phyloP scores from a whole-genome alignment of 2,113 vertebrate genomes.

The Leucopsar rothschildi region DNA sequence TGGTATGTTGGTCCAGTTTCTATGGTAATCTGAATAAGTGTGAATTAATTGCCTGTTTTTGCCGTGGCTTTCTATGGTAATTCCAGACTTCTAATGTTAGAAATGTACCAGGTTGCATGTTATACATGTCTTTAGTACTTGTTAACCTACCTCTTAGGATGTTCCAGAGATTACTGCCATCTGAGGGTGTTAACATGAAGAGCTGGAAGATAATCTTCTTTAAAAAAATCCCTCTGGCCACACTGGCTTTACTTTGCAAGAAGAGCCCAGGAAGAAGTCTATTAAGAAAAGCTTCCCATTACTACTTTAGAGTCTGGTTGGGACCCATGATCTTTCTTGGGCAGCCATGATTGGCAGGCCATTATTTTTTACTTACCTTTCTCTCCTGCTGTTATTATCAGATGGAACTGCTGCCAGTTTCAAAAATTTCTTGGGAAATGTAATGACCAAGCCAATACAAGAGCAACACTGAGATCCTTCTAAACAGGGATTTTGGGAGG shows the following conservation, averaged over 20 bases:
- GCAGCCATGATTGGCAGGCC: neutral
- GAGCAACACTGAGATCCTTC: neutral
- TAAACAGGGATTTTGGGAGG: neutral
- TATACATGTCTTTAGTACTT: neutral
- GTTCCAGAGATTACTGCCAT: neutral
- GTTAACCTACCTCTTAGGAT: neutral
- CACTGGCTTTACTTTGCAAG: neutral
- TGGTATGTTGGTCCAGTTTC: constrained; percentile 53
- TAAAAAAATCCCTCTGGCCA: neutral
- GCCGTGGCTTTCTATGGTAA: constrained; percentile 31
- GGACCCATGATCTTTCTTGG: neutral
- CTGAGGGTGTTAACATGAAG: neutral
- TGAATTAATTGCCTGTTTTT: constrained; percentile 57
- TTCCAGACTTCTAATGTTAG: neutral
- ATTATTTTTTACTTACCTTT: neutral
- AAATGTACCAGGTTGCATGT: neutral
- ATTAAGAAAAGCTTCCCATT: neutral
- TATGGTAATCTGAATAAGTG: constrained; percentile 54
- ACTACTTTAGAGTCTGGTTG: neutral
- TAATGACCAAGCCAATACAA: neutral
- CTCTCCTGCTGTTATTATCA: neutral
- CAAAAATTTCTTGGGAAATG: neutral
- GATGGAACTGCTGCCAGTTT: neutral
- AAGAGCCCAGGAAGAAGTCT: neutral
- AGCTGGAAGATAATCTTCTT: constrained; percentile 1